Evolutionary conservation across 2,113 vertebrate genomes (phyloP), one percentile per base, ranked within the genome.

Genomic region (Melanerpes aurifrons): DNA sequence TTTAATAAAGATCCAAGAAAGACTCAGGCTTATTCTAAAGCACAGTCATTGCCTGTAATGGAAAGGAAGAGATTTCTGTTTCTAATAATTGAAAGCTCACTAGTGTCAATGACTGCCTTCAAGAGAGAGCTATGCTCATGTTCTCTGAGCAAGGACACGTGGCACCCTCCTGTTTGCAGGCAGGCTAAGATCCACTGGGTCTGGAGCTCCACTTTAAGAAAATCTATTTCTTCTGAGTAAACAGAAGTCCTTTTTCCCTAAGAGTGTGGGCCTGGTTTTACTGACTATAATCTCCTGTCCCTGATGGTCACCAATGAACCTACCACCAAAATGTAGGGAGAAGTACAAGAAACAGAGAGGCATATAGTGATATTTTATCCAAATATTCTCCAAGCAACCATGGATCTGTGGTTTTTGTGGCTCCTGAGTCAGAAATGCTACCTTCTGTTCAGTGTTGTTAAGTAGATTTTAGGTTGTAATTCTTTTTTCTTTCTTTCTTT

Each of bases 371-470:
- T 75, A 72, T 69, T 57, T 90, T 75, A 79, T 69, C 37, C 56
- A 86, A 95, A 88, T 77, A 80, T 67, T 88, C 50, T 92, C 64
- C 53, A 86, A 67, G 29, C 56, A 94, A 67, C 45, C 12, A 48
- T 25, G 12, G 25, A 54, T 61, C 8, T 32, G 37, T 72, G 19
- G 69, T 74, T 86, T 85, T 58, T 83, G 28, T 61, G 57, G 14
- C 11, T 62, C n/a, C 15, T 24, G 61, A 80, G 14, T 70, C 72
- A 88, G 45, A 85, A 62, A 12, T 40, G 5, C 6, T 77, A 26
- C 4, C 35, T 91, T 31, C 16, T 35, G 50, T 56, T 89, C 53
- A 56, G 4, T 68, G 10, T 24, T 59, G n/a, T 11, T 70, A 67
- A 69, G 66, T 4, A 61, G 13, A 16, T 12, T 25, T 18, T 28